These are phyloP conservation scores for Myodes glareolus DNA, from an alignment of 2,113 vertebrate genomes.

Conservation along the genomic window DNA sequence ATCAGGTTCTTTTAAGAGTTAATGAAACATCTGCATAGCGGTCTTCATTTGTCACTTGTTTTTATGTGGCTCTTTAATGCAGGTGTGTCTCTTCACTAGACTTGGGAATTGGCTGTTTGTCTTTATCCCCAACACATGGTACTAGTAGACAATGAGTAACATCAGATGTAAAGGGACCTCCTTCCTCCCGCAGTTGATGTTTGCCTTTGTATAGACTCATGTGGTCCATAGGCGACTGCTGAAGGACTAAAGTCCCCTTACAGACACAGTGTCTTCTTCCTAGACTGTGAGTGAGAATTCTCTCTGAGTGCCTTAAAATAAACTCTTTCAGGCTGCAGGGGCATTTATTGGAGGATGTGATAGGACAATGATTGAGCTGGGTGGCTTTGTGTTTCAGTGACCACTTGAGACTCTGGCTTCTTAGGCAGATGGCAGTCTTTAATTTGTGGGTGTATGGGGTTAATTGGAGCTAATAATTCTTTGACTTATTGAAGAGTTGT, in stretches of 20 bases:
- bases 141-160: neutral
- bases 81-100: neutral
- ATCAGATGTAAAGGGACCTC: neutral
- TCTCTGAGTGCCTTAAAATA: neutral
- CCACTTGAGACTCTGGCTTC: neutral
- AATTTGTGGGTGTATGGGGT: neutral
- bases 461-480: constrained; percentile 29
- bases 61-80: neutral
- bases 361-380: neutral
- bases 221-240: neutral
- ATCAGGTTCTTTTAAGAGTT: constrained; percentile 19
- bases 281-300: neutral
- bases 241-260: neutral
- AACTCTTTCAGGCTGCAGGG: neutral
- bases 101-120: neutral
- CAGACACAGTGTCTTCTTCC: neutral
- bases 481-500: neutral
- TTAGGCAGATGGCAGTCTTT: neutral
- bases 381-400: neutral
- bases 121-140: neutral
- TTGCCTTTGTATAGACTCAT: neutral
- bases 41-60: neutral
- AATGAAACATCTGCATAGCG: neutral
- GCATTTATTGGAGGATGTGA: neutral
- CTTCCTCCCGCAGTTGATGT: neutral